Evolutionary conservation across 1,140 invertebrate genomes (phyloP).

Genomic region (Pararge aegeria): DNA sequence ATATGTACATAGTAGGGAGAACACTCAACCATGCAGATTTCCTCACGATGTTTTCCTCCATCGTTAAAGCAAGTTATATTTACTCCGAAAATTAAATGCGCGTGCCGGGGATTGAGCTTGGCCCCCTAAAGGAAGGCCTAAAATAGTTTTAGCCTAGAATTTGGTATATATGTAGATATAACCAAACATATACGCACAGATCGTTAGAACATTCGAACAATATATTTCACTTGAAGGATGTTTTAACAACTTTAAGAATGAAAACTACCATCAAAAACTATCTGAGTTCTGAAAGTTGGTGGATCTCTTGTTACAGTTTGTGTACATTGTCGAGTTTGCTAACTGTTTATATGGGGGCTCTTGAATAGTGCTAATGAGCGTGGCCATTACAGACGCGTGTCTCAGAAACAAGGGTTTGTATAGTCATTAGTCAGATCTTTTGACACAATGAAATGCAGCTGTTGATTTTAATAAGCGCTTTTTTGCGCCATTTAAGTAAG

Average conservation of each 20-base stretch:
- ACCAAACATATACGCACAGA: neutral
- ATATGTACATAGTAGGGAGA: too few relatives aligned
- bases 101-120: too few relatives aligned
- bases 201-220: constrained; percentile 28
- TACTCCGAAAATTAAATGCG: too few relatives aligned
- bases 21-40: too few relatives aligned
- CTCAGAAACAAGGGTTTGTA: neutral
- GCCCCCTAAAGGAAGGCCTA: too few relatives aligned
- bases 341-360: constrained; percentile 45
- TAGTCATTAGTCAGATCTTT: neutral
- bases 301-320: constrained; percentile 39
- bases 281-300: constrained; percentile 30
- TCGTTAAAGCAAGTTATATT: too few relatives aligned
- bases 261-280: constrained; percentile 45
- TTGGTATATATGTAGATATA: neutral
- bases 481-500: neutral
- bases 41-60: too few relatives aligned
- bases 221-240: constrained; percentile 22
- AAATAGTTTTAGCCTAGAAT: too few relatives aligned
- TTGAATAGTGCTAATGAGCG: constrained; percentile 54
- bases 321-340: constrained; percentile 42
- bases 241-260: constrained; percentile 33
- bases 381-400: constrained; percentile 52
- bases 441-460: neutral
- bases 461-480: neutral